Evolutionary conservation across 2,888 invertebrate species (phyloP).

Genomic region (Candidula unifasciata): DNA sequence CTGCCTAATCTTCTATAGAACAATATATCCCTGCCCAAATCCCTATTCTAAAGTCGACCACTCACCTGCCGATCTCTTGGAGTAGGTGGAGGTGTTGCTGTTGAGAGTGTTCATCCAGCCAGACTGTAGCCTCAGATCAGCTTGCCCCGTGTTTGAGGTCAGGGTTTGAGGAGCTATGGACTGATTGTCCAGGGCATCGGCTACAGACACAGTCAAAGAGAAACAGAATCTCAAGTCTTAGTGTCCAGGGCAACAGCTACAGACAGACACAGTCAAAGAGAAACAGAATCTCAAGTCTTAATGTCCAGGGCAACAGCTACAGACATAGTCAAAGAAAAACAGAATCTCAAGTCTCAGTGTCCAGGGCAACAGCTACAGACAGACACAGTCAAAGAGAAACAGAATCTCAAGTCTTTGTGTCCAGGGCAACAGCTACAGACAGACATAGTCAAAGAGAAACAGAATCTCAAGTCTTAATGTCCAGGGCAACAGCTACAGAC

Average conservation of each 20-base stretch:
- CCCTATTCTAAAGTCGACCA: slow-evolving; percentile 27
- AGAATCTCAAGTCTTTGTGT: too few species aligned
- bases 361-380: slow-evolving; percentile 32
- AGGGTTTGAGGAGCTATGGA: slow-evolving; percentile 5
- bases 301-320: slow-evolving; percentile 41
- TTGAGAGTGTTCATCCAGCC: slow-evolving; percentile 94
- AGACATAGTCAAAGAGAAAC: not conserved
- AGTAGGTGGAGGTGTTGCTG: slow-evolving; percentile 83
- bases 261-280: not conserved
- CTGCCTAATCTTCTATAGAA: too few species aligned
- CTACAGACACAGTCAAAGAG: not conserved
- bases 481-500: slow-evolving; percentile 32
- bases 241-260: slow-evolving; percentile 41
- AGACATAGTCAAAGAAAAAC: not conserved
- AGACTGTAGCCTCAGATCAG: slow-evolving; percentile 40
- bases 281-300: not conserved
- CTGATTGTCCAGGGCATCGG: slow-evolving; percentile 38
- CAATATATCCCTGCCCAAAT: too few species aligned
- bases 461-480: slow-evolving; percentile 18
- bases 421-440: slow-evolving; percentile 32
- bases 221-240: not conserved
- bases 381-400: not conserved
- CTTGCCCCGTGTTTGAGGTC: slow-evolving; percentile 10
- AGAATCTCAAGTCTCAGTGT: slow-evolving; percentile 18
- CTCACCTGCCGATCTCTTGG: slow-evolving; percentile 79